Evolutionary conservation across 2,113 vertebrate species (phyloP), one percentile per base, ranked within the genome.

Genomic region (Petrocephalus microphthalmus): DNA sequence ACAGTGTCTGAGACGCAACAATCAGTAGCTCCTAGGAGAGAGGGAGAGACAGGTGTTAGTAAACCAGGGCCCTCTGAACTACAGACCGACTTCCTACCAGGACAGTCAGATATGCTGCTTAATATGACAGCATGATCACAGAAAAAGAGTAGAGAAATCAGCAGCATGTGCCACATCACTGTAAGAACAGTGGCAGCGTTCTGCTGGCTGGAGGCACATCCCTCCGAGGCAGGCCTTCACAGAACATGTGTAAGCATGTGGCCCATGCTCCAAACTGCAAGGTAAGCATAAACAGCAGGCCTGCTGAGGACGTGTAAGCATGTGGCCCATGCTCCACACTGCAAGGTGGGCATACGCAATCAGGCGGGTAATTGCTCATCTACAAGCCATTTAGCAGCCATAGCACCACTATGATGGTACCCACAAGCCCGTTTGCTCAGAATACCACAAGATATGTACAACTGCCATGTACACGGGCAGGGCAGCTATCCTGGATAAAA

Each of bases 1-100:
- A 88, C 87, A 88, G 74, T 83, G 74, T 47, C 87, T 42, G 78
- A 56, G 29, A 83, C 7, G 51, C 20, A 83, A 45, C 74, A 42
- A 56, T 37, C 74, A 52, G 87, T 82, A 33, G 19, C 33, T 84
- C 87, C 87, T 88, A 47, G 52, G n/a, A 56, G 1, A 84, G 37
- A 88, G 42, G 42, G 37, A 83, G n/a, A 54, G 78, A 25, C 5
- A 88, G 20, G 17, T 49, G n/a, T 85, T 85, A 85, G 19, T 85
- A 56, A 29, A 37, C 13, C 52, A 52, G 22, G 33, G 25, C 7
- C 33, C 67, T 29, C 67, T 29, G 5, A 33, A 74, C 67, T 13
- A 33, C 3, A 54, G 37, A 20, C 11, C 2, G 29, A 29, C 25
- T n/a, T 1, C 42, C 42, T 7, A 81, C 7, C 37, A n/a, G 45